Base-by-base conservation (phyloP, 2,888 invertebrate species). In the Drosophila pseudotakahashii region DNA sequence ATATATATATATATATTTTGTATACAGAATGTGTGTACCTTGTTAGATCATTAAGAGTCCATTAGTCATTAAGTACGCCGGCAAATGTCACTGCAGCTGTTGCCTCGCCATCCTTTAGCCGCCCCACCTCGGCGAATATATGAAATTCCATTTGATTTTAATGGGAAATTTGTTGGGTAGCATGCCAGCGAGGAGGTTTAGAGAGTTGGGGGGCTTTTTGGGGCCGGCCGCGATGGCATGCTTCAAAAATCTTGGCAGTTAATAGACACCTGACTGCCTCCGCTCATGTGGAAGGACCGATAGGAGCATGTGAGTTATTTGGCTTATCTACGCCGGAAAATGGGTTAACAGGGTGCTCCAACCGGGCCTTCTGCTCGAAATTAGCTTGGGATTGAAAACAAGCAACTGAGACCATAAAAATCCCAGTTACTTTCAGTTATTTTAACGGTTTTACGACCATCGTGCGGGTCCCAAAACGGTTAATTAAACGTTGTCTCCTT, bases 1-100 rank as follows among this genome's bases (percentile, higher is more conserved):
- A 19, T 34, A 16, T 32, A 19, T 66, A 19, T 66, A 37, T 37
- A 11, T 30, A 30, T 7, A 30, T 30, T 30, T 30, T 30, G 30
- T 30, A 30, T 30, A 36, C 16, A 54, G 47, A 60, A 45, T 58
- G 55, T 66, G 63, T 59, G 70, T 72, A 78, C 72, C 80, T 82
- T 81, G 83, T 89, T 87, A 89, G 89, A 89, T 89, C 89, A 89
- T 89, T 89, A 89, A 87, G 85, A 89, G 89, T 89, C 89, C 89
- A 89, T 89, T 89, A 89, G 89, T 89, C 89, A 89, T 89, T 89
- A 89, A 80, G 80, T 74, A 75, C 70, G 77, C 74, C 50, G 44
- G 75, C 63, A 59, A 75, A 60, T 71, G 61, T 73, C 76, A 74
- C 68, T 72, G 59, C 61, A 72, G 58, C 53, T 70, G 63, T 53